Conservation (phyloP, 2,888 invertebrate genomes). For the Desoria tigrina region DNA sequence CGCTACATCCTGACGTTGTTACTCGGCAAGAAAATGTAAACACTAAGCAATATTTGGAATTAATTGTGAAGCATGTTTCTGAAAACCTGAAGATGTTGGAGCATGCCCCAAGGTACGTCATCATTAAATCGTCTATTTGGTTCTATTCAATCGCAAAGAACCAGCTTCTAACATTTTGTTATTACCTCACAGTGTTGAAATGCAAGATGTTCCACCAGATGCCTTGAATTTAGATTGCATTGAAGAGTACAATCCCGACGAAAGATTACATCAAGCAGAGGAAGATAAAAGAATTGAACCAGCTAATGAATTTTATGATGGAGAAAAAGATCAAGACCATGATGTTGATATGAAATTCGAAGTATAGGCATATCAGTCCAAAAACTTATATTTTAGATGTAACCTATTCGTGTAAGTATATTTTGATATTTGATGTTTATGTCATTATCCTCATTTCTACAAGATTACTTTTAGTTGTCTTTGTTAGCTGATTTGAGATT, state of each 20-base stretch:
- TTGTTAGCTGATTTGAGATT: no score
- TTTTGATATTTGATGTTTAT: constrained; percentile 1
- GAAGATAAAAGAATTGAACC: constrained; percentile 80
- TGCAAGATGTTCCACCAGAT: constrained; percentile 91
- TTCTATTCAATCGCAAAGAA: not conserved
- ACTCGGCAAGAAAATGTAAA: constrained; percentile 89
- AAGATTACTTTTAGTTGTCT: no score
- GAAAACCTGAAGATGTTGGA: constrained; percentile 93
- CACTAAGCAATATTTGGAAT: constrained; percentile 90
- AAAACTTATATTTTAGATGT: not conserved
- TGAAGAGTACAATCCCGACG: constrained; percentile 81
- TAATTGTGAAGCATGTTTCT: constrained; percentile 79
- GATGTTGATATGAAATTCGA: constrained; percentile 33
- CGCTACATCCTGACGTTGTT: constrained; percentile 88
- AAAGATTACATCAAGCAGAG: constrained; percentile 68
- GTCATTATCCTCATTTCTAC: no score
- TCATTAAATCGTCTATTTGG: not conserved
- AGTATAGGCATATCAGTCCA: constrained; percentile 5
- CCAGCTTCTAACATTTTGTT: not conserved
- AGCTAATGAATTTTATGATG: constrained; percentile 85
- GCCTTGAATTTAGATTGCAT: constrained; percentile 69
- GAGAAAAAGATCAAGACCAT: constrained; percentile 81
- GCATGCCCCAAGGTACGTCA: constrained; percentile 72
- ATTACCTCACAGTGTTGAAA: constrained; percentile 72
- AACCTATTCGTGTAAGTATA: not conserved